These are phyloP conservation scores for Lithosia quadra DNA, from an alignment of 2,888 invertebrate genomes.

Conservation along the genomic window DNA sequence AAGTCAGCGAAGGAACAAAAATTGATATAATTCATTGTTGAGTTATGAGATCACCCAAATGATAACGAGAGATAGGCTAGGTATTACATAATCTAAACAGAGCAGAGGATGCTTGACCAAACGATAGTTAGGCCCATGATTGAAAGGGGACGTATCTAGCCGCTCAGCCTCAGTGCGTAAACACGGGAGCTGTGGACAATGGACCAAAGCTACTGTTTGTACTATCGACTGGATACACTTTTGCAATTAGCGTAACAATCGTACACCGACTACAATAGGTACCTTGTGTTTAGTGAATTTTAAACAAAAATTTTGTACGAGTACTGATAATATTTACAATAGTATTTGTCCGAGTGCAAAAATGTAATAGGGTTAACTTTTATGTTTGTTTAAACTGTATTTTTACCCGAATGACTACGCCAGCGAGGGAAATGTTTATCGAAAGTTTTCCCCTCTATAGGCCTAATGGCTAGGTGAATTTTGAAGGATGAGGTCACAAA, in stretches of 20 bases:
- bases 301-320: background rate
- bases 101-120: constrained; percentile 62
- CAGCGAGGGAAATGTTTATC: too few relatives aligned
- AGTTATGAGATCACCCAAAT: background rate
- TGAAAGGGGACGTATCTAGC: constrained; percentile 72
- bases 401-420: too few relatives aligned
- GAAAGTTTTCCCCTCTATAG: too few relatives aligned
- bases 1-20: background rate
- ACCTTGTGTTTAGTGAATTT: constrained; percentile 16
- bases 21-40: background rate
- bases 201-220: constrained; percentile 72
- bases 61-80: constrained; percentile 36
- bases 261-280: constrained; percentile 45
- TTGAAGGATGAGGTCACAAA: too few relatives aligned
- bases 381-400: background rate
- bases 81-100: constrained; percentile 62
- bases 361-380: background rate
- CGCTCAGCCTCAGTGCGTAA: constrained; percentile 59
- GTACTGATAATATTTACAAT: background rate
- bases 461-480: too few relatives aligned
- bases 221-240: constrained; percentile 66
- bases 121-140: constrained; percentile 66
- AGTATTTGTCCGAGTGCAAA: background rate
- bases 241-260: constrained; percentile 71
- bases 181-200: constrained; percentile 75